A percentile compares a stretch with the other conserved stretches of the same genome.
Evolutionary conservation across 2,888 invertebrate species (phyloP).

Genomic region (Polyploca ridens): DNA sequence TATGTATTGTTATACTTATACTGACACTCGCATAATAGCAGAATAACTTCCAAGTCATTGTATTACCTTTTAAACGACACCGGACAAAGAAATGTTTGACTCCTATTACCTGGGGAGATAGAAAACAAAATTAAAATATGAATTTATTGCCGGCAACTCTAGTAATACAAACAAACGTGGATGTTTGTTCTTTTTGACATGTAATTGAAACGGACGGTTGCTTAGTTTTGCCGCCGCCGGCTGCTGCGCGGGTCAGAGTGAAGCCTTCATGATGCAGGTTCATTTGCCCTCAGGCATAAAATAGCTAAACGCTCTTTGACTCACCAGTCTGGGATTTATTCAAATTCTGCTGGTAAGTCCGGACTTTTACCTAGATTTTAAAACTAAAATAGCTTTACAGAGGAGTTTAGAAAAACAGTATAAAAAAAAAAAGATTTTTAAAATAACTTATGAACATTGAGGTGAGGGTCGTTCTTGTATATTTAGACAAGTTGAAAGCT

Average conservation of each 20-base stretch:
- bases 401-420: too few species aligned
- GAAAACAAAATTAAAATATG: slow-evolving; percentile 14
- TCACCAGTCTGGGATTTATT: slow-evolving; percentile 22
- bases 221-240: background rate
- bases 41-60: background rate
- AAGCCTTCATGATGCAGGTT: slow-evolving; percentile 24
- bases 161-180: background rate
- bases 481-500: slow-evolving; percentile 48
- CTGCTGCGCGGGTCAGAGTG: background rate
- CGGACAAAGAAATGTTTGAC: slow-evolving; percentile 14
- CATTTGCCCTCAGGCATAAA: slow-evolving; percentile 26
- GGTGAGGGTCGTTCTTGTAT: slow-evolving; percentile 32
- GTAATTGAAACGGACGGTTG: background rate
- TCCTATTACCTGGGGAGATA: slow-evolving; percentile 32
- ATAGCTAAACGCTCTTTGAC: slow-evolving; percentile 22
- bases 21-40: slow-evolving; percentile 11
- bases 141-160: slow-evolving; percentile 5
- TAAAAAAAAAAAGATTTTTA: too few species aligned
- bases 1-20: too few species aligned
- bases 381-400: background rate
- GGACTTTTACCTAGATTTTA: slow-evolving; percentile 20
- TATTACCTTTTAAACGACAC: slow-evolving; percentile 14
- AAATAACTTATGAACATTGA: slow-evolving; percentile 15
- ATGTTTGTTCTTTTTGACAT: background rate
- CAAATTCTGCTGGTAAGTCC: slow-evolving; percentile 31